phyloP scores from a whole-genome alignment of 2,797 vertebrate genomes.

The Notoglanidium macrostoma region DNA sequence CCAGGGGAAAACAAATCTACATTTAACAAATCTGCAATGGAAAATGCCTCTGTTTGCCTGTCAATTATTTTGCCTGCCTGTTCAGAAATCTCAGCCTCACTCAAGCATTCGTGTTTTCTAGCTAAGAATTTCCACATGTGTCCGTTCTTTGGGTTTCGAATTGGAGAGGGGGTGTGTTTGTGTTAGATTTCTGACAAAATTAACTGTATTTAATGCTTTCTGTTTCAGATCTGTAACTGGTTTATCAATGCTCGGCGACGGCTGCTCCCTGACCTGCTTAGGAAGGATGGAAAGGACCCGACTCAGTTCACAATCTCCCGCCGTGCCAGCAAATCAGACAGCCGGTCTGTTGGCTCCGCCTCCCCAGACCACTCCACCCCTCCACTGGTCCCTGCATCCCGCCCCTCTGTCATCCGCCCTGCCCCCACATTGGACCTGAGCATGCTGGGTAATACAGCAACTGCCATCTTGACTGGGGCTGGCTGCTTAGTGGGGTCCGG shows the following conservation, averaged over 20 bases:
- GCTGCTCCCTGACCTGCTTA: constrained; percentile 91
- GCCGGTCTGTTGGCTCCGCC: constrained; percentile 60
- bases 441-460: constrained; percentile 82
- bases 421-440: constrained; percentile 82
- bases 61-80: not conserved
- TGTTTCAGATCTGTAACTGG: constrained; percentile 94
- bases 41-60: not conserved
- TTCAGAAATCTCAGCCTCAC: not conserved
- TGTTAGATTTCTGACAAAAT: not conserved
- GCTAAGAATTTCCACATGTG: not conserved
- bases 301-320: constrained; percentile 95
- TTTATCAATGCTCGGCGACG: constrained; percentile 95
- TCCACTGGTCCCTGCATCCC: constrained; percentile 43
- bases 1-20: not conserved
- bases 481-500: constrained; percentile 64
- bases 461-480: constrained; percentile 73
- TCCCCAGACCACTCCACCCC: constrained; percentile 68
- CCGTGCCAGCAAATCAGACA: constrained; percentile 78
- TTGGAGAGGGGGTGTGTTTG: not conserved
- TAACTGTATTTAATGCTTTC: not conserved
- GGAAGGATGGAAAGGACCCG: constrained; percentile 93
- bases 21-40: not conserved
- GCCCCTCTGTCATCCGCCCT: constrained; percentile 74
- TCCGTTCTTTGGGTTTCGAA: not conserved
- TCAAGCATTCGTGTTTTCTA: not conserved